Conservation (phyloP, 2,113 vertebrate genomes). For the Ochotona princeps region DNA sequence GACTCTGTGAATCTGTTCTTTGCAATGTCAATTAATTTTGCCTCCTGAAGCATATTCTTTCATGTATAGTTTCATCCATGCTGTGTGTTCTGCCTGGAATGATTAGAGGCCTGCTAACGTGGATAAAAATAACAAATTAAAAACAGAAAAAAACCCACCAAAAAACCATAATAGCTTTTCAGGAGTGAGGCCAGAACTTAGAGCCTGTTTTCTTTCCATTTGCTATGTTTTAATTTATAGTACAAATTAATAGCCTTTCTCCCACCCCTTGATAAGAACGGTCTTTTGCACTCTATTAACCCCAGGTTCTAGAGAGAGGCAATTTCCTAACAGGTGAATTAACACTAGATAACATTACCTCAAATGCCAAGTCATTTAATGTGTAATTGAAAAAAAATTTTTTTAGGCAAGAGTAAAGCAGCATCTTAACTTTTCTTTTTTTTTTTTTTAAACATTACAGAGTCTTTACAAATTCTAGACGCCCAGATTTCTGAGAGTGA, state of each 20-base stretch:
- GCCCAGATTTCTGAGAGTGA: slow-evolving; percentile 83
- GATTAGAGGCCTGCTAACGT: slow-evolving; percentile 77
- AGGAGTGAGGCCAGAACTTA: slow-evolving; percentile 79
- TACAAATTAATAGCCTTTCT: slow-evolving; percentile 86
- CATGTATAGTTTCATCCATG: slow-evolving; percentile 78
- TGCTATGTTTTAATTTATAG: slow-evolving; percentile 84
- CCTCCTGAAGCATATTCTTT: slow-evolving; percentile 82
- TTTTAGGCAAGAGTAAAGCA: slow-evolving; percentile 66
- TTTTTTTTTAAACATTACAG: slow-evolving; percentile 79
- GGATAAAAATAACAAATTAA: slow-evolving; percentile 81
- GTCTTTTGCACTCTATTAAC: slow-evolving; percentile 90
- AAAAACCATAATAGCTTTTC: slow-evolving; percentile 78
- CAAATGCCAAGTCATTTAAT: slow-evolving; percentile 91
- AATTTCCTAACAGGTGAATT: slow-evolving; percentile 88
- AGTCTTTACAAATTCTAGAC: slow-evolving; percentile 84
- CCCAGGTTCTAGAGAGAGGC: slow-evolving; percentile 85
- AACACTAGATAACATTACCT: slow-evolving; percentile 88
- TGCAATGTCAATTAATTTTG: slow-evolving; percentile 82
- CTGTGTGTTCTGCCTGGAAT: slow-evolving; percentile 77
- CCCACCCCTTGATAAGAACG: slow-evolving; percentile 84
- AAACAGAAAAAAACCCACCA: slow-evolving; percentile 62
- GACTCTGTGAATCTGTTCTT: slow-evolving; percentile 62
- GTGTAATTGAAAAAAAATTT: slow-evolving; percentile 85
- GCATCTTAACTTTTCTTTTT: slow-evolving; percentile 81
- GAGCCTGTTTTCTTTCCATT: slow-evolving; percentile 83